A percentile compares a stretch with the other conserved stretches of the same genome.
Evolutionary conservation across 2,797 vertebrate genomes (phyloP).

Genomic region (Ctenopoma multispine): DNA sequence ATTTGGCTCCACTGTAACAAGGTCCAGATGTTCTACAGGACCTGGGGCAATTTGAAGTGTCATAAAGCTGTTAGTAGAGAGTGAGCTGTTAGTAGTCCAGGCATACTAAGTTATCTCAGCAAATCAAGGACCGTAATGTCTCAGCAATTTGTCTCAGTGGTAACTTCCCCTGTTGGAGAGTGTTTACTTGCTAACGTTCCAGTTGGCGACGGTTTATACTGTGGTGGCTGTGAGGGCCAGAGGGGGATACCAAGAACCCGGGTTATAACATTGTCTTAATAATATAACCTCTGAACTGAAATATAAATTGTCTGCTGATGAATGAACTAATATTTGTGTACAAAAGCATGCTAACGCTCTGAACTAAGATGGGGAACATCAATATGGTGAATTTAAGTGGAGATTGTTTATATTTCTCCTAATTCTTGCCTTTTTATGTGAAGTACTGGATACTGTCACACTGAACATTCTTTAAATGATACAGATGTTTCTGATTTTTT

Average conservation of each 20-base stretch:
- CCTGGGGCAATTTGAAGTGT: constrained; percentile 70
- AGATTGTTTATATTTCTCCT: background rate
- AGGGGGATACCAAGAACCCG: constrained; percentile 40
- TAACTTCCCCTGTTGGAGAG: constrained; percentile 64
- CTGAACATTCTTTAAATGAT: background rate
- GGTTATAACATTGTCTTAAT: background rate
- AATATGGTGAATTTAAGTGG: background rate
- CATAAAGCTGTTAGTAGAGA: constrained; percentile 75
- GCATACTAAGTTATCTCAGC: constrained; percentile 63
- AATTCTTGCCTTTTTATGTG: background rate
- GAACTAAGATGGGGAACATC: too few species aligned
- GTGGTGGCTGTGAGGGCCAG: constrained; percentile 51
- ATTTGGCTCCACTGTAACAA: constrained; percentile 75
- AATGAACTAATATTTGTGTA: too few species aligned
- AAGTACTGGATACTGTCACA: background rate
- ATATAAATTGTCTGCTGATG: too few species aligned
- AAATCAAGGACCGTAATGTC: constrained; percentile 67
- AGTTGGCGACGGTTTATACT: constrained; percentile 56
- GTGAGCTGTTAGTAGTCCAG: constrained; percentile 16
- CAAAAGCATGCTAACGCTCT: too few species aligned
- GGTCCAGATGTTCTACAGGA: constrained; percentile 77
- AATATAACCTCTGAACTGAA: background rate
- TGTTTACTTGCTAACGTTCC: constrained; percentile 83
- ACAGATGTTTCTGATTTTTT: too few species aligned
- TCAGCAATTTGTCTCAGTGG: constrained; percentile 77